Evolutionary conservation across 2,797 vertebrate species (phyloP).

Genomic region (Thaleichthys pacificus): DNA sequence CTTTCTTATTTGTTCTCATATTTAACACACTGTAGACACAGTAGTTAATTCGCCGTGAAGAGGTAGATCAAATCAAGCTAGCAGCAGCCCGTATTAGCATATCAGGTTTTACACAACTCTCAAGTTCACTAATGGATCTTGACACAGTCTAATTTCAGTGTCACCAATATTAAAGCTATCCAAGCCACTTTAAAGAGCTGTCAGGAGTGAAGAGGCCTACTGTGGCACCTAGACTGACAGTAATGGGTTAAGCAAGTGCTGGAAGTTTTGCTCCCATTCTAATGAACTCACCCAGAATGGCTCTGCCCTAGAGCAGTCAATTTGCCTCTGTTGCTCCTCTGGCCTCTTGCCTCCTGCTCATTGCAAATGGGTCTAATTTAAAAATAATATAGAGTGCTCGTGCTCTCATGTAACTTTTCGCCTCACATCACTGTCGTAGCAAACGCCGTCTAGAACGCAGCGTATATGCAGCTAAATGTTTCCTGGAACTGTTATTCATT

Average conservation of each 20-base stretch:
- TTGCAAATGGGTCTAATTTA: slow-evolving; percentile 67
- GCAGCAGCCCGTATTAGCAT: neutral
- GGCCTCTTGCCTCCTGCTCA: slow-evolving; percentile 62
- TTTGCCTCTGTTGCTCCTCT: slow-evolving; percentile 63
- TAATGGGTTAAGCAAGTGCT: slow-evolving; percentile 48
- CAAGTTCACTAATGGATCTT: slow-evolving; percentile 54
- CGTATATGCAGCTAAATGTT: too few species aligned
- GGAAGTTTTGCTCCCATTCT: slow-evolving; percentile 50
- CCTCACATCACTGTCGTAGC: neutral
- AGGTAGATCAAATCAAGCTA: neutral
- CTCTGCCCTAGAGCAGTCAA: slow-evolving; percentile 64
- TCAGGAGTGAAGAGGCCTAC: neutral
- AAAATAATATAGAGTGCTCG: slow-evolving; percentile 51
- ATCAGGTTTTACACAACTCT: neutral
- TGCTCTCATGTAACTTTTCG: slow-evolving; percentile 16
- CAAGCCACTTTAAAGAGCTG: slow-evolving; percentile 28
- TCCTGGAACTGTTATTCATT: neutral
- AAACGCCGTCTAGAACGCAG: neutral
- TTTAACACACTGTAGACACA: neutral
- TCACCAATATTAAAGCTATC: slow-evolving; percentile 46
- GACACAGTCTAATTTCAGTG: slow-evolving; percentile 50
- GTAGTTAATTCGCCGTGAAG: neutral
- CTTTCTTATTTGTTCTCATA: slow-evolving; percentile 3
- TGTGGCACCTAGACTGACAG: slow-evolving; percentile 21
- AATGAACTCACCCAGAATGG: slow-evolving; percentile 68